Percentiles rank a stretch among this genome's conserved stretches.
phyloP scores from a whole-genome alignment of 2,888 invertebrate genomes.

The Eupithecia insigniata region DNA sequence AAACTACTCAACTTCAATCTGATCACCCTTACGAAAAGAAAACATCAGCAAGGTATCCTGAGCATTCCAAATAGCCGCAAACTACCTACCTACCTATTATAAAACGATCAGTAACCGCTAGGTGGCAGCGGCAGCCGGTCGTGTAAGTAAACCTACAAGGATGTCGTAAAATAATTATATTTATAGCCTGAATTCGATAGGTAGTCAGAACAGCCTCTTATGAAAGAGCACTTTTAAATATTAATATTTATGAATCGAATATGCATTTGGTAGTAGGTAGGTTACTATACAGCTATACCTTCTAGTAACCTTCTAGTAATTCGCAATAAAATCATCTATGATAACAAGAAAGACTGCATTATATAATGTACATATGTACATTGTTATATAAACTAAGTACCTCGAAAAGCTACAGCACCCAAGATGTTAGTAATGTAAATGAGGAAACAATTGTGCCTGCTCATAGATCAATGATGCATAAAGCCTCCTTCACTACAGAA shows the following conservation, averaged over 20 bases:
- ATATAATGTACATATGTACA: background rate
- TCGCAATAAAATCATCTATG: background rate
- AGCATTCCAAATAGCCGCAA: background rate
- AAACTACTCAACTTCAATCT: background rate
- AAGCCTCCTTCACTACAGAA: slow-evolving; percentile 34
- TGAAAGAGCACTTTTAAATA: background rate
- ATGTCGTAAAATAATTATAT: background rate
- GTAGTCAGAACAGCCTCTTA: background rate
- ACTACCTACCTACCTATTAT: no score
- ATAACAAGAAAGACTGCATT: background rate
- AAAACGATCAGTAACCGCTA: background rate
- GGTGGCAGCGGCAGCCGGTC: background rate
- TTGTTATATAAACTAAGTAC: background rate
- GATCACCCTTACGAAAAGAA: background rate
- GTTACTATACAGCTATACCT: no score
- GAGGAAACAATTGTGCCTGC: slow-evolving; percentile 8
- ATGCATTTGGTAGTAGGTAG: background rate
- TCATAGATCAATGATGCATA: slow-evolving; percentile 9
- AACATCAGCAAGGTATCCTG: background rate
- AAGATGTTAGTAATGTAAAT: slow-evolving; percentile 1
- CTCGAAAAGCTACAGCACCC: background rate
- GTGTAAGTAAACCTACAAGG: background rate
- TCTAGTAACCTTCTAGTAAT: no score
- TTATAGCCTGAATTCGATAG: background rate
- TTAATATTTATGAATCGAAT: background rate